These are phyloP conservation scores for Nasonia vitripennis DNA, from an alignment of 1,140 invertebrate species.

Conservation along the genomic window DNA sequence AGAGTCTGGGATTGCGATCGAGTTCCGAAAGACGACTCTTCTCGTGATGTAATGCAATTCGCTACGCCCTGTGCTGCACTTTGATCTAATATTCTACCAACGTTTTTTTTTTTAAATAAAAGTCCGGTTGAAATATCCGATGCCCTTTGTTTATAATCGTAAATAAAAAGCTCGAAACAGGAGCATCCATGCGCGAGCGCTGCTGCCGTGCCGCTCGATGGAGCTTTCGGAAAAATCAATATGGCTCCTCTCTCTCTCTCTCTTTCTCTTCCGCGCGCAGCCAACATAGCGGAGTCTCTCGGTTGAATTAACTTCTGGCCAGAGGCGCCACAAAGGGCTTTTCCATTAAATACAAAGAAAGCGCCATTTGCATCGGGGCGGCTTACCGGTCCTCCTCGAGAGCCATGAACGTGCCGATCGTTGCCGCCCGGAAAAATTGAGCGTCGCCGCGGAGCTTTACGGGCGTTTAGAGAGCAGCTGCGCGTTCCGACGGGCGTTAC, in stretches of 20 bases:
- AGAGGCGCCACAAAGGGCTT: background rate
- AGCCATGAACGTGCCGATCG: background rate
- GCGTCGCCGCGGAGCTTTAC: background rate
- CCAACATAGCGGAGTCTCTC: background rate
- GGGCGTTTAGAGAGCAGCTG: background rate
- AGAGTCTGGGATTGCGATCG: background rate
- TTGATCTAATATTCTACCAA: background rate
- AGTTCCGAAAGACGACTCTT: background rate
- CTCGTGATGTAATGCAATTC: background rate
- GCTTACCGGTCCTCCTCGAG: too few species aligned
- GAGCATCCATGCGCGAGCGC: conserved; percentile 12
- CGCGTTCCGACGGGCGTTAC: background rate
- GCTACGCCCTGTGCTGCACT: background rate
- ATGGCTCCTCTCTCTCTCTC: conserved; percentile 1
- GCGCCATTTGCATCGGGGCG: too few species aligned
- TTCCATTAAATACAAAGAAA: too few species aligned
- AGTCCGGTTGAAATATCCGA: too few species aligned
- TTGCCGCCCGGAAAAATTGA: conserved; percentile 3
- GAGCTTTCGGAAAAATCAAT: conserved; percentile 40
- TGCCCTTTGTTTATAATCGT: background rate
- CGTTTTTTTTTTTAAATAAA: too few species aligned
- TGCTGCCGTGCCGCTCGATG: background rate
- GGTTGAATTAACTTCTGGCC: conserved; percentile 18
- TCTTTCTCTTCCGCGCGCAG: background rate
- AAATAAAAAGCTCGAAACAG: background rate